These are phyloP conservation scores for Xestia rhomboidea DNA, from an alignment of 2,888 invertebrate species.

Conservation along the genomic window DNA sequence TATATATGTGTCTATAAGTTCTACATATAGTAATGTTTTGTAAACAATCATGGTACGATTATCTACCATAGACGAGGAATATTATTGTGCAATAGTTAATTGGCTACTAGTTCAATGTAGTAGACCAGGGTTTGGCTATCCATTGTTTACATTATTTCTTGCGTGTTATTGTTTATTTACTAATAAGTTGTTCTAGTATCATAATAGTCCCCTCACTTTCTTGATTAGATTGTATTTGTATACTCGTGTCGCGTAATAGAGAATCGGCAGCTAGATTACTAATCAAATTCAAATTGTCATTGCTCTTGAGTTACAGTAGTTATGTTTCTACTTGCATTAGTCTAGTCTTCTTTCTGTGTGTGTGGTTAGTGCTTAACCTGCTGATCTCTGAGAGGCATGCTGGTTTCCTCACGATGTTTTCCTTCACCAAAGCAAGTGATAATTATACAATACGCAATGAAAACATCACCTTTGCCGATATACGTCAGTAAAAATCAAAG, in stretches of 20 bases:
- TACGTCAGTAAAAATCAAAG: background rate
- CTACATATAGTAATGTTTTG: conserved; percentile 11
- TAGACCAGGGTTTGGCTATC: no score
- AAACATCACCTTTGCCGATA: background rate
- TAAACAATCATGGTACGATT: conserved; percentile 25
- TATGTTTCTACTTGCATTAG: no score
- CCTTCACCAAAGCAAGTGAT: no score
- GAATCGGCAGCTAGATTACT: background rate
- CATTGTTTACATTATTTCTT: conserved; percentile 11
- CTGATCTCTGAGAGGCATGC: no score
- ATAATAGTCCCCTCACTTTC: background rate
- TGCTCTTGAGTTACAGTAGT: background rate
- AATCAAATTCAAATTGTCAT: background rate
- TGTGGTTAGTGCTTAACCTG: no score
- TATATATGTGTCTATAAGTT: background rate
- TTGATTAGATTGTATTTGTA: background rate
- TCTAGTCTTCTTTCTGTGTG: no score
- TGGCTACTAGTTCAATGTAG: background rate
- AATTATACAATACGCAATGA: no score
- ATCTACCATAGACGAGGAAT: conserved; percentile 20
- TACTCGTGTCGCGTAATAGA: background rate
- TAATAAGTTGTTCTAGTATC: background rate
- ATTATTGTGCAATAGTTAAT: conserved; percentile 12
- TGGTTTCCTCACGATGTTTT: no score
- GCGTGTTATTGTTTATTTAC: conserved; percentile 3